A percentile compares a stretch with the other conserved stretches of the same genome.
Evolutionary conservation across 2,113 vertebrate genomes (phyloP).

Genomic region (Himantopus leucocephalus): DNA sequence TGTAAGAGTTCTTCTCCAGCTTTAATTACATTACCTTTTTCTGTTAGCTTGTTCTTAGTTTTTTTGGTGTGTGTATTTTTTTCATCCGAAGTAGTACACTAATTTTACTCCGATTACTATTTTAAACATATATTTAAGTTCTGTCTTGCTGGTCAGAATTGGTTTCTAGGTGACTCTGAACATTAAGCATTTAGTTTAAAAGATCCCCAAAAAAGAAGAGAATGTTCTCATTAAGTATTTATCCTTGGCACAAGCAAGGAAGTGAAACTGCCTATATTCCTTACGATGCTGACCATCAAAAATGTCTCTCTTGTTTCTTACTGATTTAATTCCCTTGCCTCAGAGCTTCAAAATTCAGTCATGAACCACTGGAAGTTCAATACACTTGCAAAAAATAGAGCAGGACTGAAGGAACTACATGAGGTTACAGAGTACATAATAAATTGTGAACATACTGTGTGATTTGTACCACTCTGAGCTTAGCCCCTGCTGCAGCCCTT

Average conservation of each 20-base stretch:
- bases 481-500: not conserved
- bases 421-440: not conserved
- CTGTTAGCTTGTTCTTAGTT: not conserved
- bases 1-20: not conserved
- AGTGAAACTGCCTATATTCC: not conserved
- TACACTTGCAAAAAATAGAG: not conserved
- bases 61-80: not conserved
- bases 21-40: not conserved
- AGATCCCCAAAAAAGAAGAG: fast-evolving
- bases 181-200: not conserved
- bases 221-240: not conserved
- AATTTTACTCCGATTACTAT: not conserved
- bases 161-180: not conserved
- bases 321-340: not conserved
- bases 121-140: not conserved
- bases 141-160: not conserved
- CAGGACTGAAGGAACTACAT: not conserved
- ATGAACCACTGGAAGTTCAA: not conserved
- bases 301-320: not conserved
- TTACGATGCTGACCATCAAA: not conserved
- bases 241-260: not conserved
- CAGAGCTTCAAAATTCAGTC: not conserved
- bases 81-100: not conserved
- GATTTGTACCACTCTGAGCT: not conserved
- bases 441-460: not conserved